phyloP scores from a whole-genome alignment of 2,113 vertebrate genomes.

The Otolemur garnettii region DNA sequence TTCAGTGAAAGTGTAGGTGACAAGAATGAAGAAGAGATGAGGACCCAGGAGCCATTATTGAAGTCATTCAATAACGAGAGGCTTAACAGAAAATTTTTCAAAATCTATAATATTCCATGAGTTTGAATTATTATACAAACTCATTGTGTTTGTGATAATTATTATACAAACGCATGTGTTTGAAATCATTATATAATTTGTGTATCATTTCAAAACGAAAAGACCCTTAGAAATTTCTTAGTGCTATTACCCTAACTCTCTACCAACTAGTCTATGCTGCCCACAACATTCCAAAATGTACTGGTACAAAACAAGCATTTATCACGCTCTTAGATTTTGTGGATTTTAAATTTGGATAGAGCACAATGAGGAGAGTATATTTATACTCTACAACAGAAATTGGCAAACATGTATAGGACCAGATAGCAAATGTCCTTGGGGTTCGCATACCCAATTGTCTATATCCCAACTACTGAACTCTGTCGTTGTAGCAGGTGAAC shows the following conservation, averaged over 20 bases:
- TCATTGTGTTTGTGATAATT: too few species aligned
- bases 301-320: background rate
- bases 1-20: background rate
- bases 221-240: background rate
- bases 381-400: background rate
- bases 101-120: background rate
- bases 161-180: too few species aligned
- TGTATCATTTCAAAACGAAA: slow-evolving; percentile 28
- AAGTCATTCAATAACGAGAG: background rate
- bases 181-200: background rate
- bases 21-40: background rate
- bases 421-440: background rate
- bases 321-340: background rate
- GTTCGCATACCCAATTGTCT: background rate
- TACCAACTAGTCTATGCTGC: background rate
- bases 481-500: background rate
- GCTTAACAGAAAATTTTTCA: background rate
- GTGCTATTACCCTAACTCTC: background rate
- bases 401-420: background rate
- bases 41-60: background rate
- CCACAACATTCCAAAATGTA: background rate
- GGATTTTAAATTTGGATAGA: background rate
- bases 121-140: background rate
- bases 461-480: background rate
- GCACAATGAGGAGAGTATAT: background rate